Percentiles rank a stretch among this genome's conserved stretches.
These are phyloP conservation scores for Enteromius viviparus DNA, from an alignment of 2,797 vertebrate genomes.

Conservation along the genomic window DNA sequence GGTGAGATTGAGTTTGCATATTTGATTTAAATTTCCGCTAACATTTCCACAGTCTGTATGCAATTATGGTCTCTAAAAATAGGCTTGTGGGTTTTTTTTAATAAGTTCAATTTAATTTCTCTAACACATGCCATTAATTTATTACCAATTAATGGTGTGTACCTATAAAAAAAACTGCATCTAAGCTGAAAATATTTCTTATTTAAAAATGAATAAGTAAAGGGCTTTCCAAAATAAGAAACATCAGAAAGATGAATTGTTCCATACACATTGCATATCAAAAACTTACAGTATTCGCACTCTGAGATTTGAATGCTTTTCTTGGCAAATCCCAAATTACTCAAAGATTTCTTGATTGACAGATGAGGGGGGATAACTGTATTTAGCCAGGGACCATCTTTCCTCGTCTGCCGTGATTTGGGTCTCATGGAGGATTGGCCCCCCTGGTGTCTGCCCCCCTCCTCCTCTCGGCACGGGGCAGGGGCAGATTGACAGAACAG, in stretches of 20 bases:
- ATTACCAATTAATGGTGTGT: conserved; percentile 26
- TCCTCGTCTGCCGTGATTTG: conserved; percentile 62
- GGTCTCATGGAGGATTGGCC: conserved; percentile 62
- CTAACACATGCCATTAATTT: conserved; percentile 7
- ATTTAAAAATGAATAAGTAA: neutral
- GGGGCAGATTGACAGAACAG: conserved; percentile 72
- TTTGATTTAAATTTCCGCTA: conserved; percentile 14
- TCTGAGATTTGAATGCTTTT: conserved; percentile 33
- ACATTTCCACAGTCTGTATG: neutral
- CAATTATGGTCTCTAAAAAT: conserved; percentile 16
- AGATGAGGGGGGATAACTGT: conserved; percentile 67
- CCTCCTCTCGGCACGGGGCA: conserved; percentile 56
- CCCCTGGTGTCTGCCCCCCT: conserved; percentile 48
- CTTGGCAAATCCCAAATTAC: conserved; percentile 53
- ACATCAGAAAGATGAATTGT: neutral
- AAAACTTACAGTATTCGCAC: conserved; percentile 3
- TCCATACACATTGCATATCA: conserved; percentile 23
- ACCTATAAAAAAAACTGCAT: neutral
- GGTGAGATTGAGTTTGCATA: conserved; percentile 7
- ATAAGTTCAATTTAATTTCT: conserved; percentile 12
- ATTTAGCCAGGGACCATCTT: conserved; percentile 66
- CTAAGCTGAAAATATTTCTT: neutral
- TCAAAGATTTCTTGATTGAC: conserved; percentile 67
- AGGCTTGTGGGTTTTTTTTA: neutral
- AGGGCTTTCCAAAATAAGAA: conserved; percentile 19